Base-by-base conservation (phyloP, 1,140 invertebrate species). In the Drosophila ogumai region DNA sequence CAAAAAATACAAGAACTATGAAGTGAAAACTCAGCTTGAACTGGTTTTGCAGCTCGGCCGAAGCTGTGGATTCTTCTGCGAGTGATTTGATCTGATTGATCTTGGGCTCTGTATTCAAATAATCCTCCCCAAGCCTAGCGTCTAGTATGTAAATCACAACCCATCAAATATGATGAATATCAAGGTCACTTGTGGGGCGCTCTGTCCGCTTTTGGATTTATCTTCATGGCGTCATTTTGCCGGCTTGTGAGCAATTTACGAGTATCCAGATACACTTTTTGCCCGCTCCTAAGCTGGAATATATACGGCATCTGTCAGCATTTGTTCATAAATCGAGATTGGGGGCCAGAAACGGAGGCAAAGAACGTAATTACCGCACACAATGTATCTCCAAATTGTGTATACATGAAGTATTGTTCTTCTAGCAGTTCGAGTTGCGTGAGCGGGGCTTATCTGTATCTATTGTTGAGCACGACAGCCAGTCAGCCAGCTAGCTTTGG, bases 241-340 rank as follows among this genome's bases (percentile, higher is more conserved):
- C 32, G 43, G 31, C 40, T 34, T 28, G 34, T 12, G 36, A 34
- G 28, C 63, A 38, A 19, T 28, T 25, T 25, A 46, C 34, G 25
- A 17, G 15, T 22, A 64, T n/a, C 32, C 28, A 55, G n/a, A 36
- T 47, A 34, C 22, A 44, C 31, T 72, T 63, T 32, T 52, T 43
- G 32, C 25, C 15, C 32, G 41, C 36, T 61, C n/a, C 22, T 32
- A 19, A 32, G 59, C 52, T 41, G 47, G 31, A 40, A 75, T 86
- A 52, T 49, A 40, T 38, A 65, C 50, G 59, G 80, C 72, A 77
- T 88, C 72, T 74, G 85, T 84, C 80, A 78, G 85, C 76, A 88
- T 84, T 82, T 69, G 41, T 46, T 31, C 56, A 76, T 59, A 58
- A 81, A 73, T 81, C 60, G 71, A 59, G 77, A 79, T 55, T 72